A percentile compares a stretch with the other conserved stretches of the same genome.
phyloP scores from a whole-genome alignment of 2,888 invertebrate species.

The Thymelicus lineola region DNA sequence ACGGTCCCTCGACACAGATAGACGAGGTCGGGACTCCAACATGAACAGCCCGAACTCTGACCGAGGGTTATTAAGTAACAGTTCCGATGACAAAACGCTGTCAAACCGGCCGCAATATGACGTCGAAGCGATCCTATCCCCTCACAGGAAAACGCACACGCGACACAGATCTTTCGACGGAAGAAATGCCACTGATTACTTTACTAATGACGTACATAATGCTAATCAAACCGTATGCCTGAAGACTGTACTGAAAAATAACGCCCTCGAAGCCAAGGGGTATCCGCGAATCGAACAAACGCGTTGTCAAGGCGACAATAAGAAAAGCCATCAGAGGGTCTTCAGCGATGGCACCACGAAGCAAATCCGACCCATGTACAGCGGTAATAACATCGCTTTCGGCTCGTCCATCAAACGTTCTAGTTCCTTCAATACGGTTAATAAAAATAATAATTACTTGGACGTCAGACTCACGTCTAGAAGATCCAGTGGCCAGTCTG shows the following conservation, averaged over 20 bases:
- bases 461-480: slow-evolving; percentile 62
- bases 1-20: slow-evolving; percentile 72
- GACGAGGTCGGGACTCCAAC: slow-evolving; percentile 62
- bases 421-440: slow-evolving; percentile 87
- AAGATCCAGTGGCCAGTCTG: slow-evolving; percentile 69
- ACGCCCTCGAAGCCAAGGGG: slow-evolving; percentile 67
- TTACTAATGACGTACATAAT: slow-evolving; percentile 70
- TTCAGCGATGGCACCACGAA: slow-evolving; percentile 63
- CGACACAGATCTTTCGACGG: slow-evolving; percentile 84
- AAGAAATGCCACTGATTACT: slow-evolving; percentile 66
- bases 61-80: slow-evolving; percentile 65
- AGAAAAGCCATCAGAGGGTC: slow-evolving; percentile 63
- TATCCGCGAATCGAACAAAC: slow-evolving; percentile 73
- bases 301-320: slow-evolving; percentile 64
- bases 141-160: slow-evolving; percentile 80
- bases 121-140: slow-evolving; percentile 69
- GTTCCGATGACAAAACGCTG: slow-evolving; percentile 79
- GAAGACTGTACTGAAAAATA: slow-evolving; percentile 75
- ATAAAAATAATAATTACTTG: slow-evolving; percentile 74
- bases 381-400: slow-evolving; percentile 55
- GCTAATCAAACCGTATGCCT: slow-evolving; percentile 68
- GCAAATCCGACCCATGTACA: slow-evolving; percentile 53
- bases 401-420: slow-evolving; percentile 86
- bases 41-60: slow-evolving; percentile 79
- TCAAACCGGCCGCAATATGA: slow-evolving; percentile 72